Percentiles rank a stretch among this genome's conserved stretches.
Conservation (phyloP, 1,140 invertebrate genomes). For the Drosophila pruinosa region DNA sequence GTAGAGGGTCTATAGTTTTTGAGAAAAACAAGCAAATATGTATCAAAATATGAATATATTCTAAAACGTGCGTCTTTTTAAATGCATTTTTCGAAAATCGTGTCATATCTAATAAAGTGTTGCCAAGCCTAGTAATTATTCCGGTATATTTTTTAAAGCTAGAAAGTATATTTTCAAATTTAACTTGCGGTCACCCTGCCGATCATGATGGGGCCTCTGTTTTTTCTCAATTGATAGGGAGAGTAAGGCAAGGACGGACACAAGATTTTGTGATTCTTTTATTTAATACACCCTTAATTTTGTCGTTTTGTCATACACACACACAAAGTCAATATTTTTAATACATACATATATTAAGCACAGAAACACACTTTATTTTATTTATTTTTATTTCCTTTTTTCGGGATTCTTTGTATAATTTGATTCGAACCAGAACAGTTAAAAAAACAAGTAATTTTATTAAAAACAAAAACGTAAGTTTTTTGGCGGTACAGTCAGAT, state of each 20-base stretch:
- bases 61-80: too few species aligned
- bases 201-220: neutral
- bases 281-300: slow-evolving; percentile 3
- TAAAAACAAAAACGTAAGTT: neutral
- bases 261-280: slow-evolving; percentile 4
- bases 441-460: neutral
- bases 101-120: neutral
- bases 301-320: neutral
- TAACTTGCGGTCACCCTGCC: neutral
- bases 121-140: neutral
- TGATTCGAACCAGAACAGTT: neutral
- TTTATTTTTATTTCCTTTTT: neutral
- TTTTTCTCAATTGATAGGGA: slow-evolving; percentile 28
- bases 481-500: slow-evolving; percentile 39
- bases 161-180: neutral
- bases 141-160: neutral
- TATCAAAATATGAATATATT: too few species aligned
- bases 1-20: too few species aligned
- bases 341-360: neutral
- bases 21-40: too few species aligned
- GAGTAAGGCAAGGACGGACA: slow-evolving; percentile 34
- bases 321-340: neutral
- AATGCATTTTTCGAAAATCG: too few species aligned
- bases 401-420: neutral
- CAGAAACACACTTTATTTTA: neutral